Base-by-base conservation (phyloP, 2,797 vertebrate species). In the Pseudochaenichthys georgianus region DNA sequence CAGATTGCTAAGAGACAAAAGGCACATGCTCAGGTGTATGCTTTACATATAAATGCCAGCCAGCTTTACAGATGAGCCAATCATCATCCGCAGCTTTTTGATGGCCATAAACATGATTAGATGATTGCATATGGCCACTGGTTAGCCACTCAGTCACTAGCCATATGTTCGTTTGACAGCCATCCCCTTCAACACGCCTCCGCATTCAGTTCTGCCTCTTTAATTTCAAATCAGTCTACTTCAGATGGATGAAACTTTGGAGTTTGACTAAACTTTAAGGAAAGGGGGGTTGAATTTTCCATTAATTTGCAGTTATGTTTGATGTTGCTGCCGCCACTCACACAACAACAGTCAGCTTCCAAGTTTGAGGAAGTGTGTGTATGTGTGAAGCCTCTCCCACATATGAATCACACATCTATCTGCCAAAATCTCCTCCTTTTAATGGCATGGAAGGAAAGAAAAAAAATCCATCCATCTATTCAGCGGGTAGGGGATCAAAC, bases 121-220 rank as follows among this genome's bases (percentile, higher is more conserved):
- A 92, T 90, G 89, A 89, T 90, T 93, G 89, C 91, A 93, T 89
- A 92, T 91, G 90, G 89, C 84, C 88, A 78, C 78, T 77, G 82
- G 87, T 91, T 87, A 78, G 82, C 81, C 81, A 85, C 85, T 91
- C 88, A 89, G 81, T 91, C 90, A 89, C 83, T 64, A 87, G 82
- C 91, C 92, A 93, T 91, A 93, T 93, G 92, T 90, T 93, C 84
- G 8, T 66, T 72, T 92, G 92, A 92, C 92, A 93, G 80, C 78
- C 64, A 13, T 78, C 63, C 68, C 77, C 75, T 84, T 80, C 86
- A 88, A 85, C 82, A 87, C 69, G 82, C 78, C 84, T 87, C 79
- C 73, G n/a, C 84, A 66, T 85, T 62, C 67, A 84, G 84, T 86
- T 91, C 77, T 87, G 88, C 84, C 81, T 84, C 87, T 87, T 88